Evolutionary conservation across 2,888 invertebrate genomes (phyloP).

Genomic region (Drosophila sordidula): DNA sequence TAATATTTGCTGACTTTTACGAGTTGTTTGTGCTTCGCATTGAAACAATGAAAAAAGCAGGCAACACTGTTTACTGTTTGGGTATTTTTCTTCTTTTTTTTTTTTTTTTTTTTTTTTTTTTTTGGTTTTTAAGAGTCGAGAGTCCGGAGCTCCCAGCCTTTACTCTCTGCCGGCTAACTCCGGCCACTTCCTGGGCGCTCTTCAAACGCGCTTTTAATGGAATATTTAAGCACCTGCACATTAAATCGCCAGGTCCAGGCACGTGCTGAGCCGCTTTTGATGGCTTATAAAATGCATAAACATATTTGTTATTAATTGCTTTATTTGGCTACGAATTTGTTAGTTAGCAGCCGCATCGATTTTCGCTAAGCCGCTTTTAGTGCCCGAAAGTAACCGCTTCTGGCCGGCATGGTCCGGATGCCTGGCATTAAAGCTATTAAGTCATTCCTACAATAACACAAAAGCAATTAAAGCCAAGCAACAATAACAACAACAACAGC

Average conservation of each 20-base stretch:
- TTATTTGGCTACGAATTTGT: constrained; percentile 48
- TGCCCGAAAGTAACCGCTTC: constrained; percentile 9
- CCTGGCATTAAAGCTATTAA: constrained; percentile 48
- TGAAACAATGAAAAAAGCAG: constrained; percentile 64
- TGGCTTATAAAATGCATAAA: constrained; percentile 60
- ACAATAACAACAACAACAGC: constrained; percentile 17
- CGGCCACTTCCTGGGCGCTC: constrained; percentile 23
- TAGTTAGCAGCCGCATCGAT: constrained; percentile 41
- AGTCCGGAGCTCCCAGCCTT: background rate
- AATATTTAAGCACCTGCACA: constrained; percentile 62
- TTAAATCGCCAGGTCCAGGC: constrained; percentile 32
- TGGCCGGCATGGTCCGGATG: constrained; percentile 1
- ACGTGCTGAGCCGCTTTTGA: constrained; percentile 51
- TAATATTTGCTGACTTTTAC: constrained; percentile 71
- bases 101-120: background rate
- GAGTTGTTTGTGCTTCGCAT: constrained; percentile 54
- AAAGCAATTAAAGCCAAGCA: constrained; percentile 58
- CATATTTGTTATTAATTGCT: constrained; percentile 71
- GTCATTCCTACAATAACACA: constrained; percentile 33
- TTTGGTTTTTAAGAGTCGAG: background rate
- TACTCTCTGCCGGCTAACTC: background rate
- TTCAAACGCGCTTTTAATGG: constrained; percentile 59
- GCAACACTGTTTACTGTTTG: constrained; percentile 42
- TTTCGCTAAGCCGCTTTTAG: constrained; percentile 47
- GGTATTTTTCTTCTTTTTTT: background rate